Conservation (phyloP, 1,140 invertebrate genomes). For the Dendroctonus valens region DNA sequence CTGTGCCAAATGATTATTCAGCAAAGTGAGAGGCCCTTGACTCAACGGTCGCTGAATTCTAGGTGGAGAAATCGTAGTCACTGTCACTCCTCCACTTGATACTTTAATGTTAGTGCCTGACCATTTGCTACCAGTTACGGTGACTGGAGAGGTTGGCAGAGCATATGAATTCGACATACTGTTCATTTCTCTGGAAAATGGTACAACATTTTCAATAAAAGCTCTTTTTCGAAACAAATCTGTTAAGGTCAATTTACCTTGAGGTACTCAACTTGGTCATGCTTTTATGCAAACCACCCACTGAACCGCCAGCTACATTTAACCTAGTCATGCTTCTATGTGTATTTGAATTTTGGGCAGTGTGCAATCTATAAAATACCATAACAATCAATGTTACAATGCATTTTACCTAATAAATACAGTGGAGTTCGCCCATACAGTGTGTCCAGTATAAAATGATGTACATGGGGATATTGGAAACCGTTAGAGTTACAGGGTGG, state of each 20-base stretch:
- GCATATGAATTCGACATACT: conserved; percentile 13
- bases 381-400: no score
- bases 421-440: no score
- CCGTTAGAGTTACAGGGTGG: no score
- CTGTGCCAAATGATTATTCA: conserved; percentile 46
- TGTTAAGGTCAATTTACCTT: conserved; percentile 56
- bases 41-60: conserved; percentile 54
- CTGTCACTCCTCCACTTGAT: conserved; percentile 63
- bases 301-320: conserved; percentile 69
- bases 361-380: conserved; percentile 54
- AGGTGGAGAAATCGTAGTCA: conserved; percentile 59
- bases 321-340: conserved; percentile 72
- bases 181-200: conserved; percentile 23
- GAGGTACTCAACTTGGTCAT: conserved; percentile 77
- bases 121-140: conserved; percentile 55
- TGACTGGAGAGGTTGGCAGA: conserved; percentile 40
- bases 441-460: no score
- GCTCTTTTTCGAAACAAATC: background rate
- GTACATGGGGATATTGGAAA: no score
- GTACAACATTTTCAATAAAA: background rate
- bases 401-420: no score
- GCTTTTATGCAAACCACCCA: conserved; percentile 75
- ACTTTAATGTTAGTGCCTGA: conserved; percentile 51
- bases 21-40: conserved; percentile 53
- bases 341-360: conserved; percentile 63